Conservation (phyloP, 2,797 vertebrate species). For the Huso huso region DNA sequence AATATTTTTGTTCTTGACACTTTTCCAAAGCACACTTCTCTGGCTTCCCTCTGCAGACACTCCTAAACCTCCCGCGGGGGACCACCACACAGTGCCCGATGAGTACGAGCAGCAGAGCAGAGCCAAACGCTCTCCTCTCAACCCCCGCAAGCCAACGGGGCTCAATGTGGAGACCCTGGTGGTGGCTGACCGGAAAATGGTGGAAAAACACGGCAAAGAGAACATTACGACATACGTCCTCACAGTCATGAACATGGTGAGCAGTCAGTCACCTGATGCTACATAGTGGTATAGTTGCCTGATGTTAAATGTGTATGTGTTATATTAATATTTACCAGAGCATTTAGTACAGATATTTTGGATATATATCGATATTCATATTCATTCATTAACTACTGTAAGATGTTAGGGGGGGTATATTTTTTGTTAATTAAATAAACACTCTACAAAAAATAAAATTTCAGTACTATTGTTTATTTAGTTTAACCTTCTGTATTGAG, state of each 20-base stretch:
- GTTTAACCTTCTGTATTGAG: too few species aligned
- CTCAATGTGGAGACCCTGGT: constrained; percentile 94
- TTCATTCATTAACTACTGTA: too few species aligned
- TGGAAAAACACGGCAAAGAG: constrained; percentile 88
- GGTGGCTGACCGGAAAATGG: constrained; percentile 92
- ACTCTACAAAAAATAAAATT: too few species aligned
- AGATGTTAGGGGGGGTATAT: too few species aligned
- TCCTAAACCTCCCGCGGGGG: constrained; percentile 71
- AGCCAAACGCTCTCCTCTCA: constrained; percentile 74
- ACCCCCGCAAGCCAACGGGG: constrained; percentile 66
- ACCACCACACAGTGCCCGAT: constrained; percentile 66
- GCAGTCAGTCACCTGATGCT: not conserved
- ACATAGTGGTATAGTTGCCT: too few species aligned
- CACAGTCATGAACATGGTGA: constrained; percentile 98
- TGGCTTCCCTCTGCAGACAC: constrained; percentile 56
- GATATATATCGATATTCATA: too few species aligned
- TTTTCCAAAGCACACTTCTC: constrained; percentile 37
- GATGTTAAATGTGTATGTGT: too few species aligned
- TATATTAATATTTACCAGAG: too few species aligned
- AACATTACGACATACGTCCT: constrained; percentile 92
- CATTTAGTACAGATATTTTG: too few species aligned
- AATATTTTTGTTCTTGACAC: constrained; percentile 30
- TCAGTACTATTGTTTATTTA: too few species aligned
- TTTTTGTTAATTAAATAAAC: too few species aligned
- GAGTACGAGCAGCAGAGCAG: constrained; percentile 65